Evolutionary conservation across 2,797 vertebrate species (phyloP), one percentile per base, ranked within the genome.

Genomic region (Lacerta viridis): DNA sequence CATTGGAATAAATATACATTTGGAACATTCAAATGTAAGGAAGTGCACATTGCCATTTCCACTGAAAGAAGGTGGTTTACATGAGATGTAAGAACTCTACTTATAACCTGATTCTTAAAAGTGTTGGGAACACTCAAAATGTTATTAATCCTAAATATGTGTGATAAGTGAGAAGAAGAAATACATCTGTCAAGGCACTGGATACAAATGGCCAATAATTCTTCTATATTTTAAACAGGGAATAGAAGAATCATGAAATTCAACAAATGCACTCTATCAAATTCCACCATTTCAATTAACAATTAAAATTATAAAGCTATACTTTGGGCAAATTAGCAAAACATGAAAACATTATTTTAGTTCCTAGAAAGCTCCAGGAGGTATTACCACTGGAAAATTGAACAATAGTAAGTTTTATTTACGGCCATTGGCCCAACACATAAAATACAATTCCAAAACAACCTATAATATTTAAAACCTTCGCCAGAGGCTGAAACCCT

Each of bases 251-350:
- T 18, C 8, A 86, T 7, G 11, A 55, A 18, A 68, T 83, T 69
- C 39, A 85, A 20, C 27, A 75, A 25, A 6, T 0, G 7, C 3
- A 43, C 10, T 61, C 71, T 59, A 43, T 7, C 43, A 84, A 7
- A 23, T 9, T 80, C 61, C 78, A 33, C 55, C 1, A 46, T 29
- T 39, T 72, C 1, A 72, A 17, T 83, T 0, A 17, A 76, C 13
- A 72, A 2, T 13, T 33, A 72, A 36, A 36, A 4, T 55, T 83
- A 91, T 85, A 85, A 71, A 72, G 11, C 33, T 27, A 55, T 87
- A 82, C 84, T 74, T 8, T 83, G 43, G 20, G 10, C 33, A 66
- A 69, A 91, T 39, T 50, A 78, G 29, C 39, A 91, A 5, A 68
- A 11, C 17, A 3, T 84, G 4, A 5, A 75, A 55, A 55, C 15